phyloP scores from a whole-genome alignment of 2,797 vertebrate species.

The Epinephelus coioides region DNA sequence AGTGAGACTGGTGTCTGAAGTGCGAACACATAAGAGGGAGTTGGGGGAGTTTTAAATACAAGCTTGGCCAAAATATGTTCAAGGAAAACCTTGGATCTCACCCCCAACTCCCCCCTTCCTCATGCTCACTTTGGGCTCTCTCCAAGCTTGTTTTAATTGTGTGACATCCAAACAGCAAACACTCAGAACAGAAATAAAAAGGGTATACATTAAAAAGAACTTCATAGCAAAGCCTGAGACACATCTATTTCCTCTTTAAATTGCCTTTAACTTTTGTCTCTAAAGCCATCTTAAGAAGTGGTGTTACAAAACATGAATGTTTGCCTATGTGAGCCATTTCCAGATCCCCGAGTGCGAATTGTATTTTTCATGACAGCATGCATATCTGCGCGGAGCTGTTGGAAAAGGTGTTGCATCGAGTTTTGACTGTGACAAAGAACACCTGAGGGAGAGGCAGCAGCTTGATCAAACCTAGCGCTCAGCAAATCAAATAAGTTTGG shows the following conservation, averaged over 20 bases:
- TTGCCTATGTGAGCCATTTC: constrained; percentile 19
- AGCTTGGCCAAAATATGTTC: constrained; percentile 67
- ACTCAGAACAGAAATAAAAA: constrained; percentile 20
- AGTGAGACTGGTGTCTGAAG: constrained; percentile 69
- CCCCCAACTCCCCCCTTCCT: constrained; percentile 18
- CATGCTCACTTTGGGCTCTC: constrained; percentile 40
- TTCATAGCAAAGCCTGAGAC: background rate
- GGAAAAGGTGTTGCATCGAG: constrained; percentile 57
- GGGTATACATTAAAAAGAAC: background rate
- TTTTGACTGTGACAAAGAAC: constrained; percentile 63
- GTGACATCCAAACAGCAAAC: constrained; percentile 44
- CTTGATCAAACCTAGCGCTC: constrained; percentile 72
- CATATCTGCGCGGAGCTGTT: constrained; percentile 35
- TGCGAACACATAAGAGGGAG: constrained; percentile 57
- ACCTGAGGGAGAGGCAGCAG: constrained; percentile 46
- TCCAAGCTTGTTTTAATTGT: constrained; percentile 57
- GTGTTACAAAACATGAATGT: constrained; percentile 8
- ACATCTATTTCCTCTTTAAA: background rate
- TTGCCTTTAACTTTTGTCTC: constrained; percentile 10
- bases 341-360: constrained; percentile 55
- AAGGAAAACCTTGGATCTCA: constrained; percentile 72
- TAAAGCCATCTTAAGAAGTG: constrained; percentile 11
- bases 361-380: constrained; percentile 46
- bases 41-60: constrained; percentile 57
- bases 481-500: constrained; percentile 76